Percentiles rank a stretch among this genome's conserved stretches.
Conservation (phyloP, 2,797 vertebrate genomes). For the Calcarius lapponicus region DNA sequence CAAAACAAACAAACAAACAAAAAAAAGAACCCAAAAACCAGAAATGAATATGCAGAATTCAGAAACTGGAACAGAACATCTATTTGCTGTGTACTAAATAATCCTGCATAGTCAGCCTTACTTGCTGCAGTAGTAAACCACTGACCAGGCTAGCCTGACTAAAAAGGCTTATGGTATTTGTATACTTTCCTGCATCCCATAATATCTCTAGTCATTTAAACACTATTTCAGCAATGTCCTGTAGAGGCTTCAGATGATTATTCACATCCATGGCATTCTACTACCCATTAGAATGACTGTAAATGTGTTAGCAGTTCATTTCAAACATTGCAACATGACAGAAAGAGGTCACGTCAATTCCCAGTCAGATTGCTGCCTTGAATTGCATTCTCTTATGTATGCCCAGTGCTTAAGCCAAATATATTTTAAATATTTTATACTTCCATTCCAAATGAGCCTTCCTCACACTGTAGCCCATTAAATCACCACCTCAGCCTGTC, state of each 20-base stretch:
- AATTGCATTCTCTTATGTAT: neutral
- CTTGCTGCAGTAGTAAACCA: neutral
- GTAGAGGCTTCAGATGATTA: constrained; percentile 49
- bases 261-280: constrained; percentile 43
- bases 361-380: neutral
- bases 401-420: neutral
- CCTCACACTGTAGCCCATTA: neutral
- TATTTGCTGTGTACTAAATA: neutral
- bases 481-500: neutral
- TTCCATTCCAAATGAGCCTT: neutral
- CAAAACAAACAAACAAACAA: too few species aligned
- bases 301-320: constrained; percentile 13
- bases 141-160: neutral
- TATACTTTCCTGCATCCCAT: constrained; percentile 26
- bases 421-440: neutral
- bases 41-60: neutral
- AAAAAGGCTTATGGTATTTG: constrained; percentile 1
- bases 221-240: constrained; percentile 74
- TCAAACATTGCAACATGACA: neutral
- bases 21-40: accelerated
- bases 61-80: neutral
- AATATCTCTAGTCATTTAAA: constrained; percentile 68
- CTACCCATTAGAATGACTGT: neutral
- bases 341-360: neutral
- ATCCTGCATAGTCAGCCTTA: neutral